Evolutionary conservation across 2,888 invertebrate genomes (phyloP).

Genomic region (Sipunculus nudus): DNA sequence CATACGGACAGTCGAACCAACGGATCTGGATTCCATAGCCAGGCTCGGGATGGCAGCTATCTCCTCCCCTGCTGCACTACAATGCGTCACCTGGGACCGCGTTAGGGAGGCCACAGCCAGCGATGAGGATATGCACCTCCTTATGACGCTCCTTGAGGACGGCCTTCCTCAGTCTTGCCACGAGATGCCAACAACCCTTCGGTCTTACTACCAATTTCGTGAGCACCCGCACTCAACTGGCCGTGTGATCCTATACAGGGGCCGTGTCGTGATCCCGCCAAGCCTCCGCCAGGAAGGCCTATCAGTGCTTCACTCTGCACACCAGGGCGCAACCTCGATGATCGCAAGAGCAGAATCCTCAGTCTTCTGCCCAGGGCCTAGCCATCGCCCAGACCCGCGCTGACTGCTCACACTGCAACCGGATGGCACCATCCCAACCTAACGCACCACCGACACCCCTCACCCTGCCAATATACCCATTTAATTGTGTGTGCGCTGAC

Average conservation of each 20-base stretch:
- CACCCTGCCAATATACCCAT: constrained; percentile 25
- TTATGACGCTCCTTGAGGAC: constrained; percentile 21
- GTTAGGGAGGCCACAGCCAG: constrained; percentile 32
- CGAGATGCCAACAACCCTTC: constrained; percentile 9
- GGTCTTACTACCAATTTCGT: constrained; percentile 16
- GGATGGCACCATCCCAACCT: constrained; percentile 39
- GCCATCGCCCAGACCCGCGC: constrained; percentile 21
- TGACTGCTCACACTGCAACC: constrained; percentile 35
- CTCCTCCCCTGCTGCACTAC: constrained; percentile 5
- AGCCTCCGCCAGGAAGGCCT: constrained; percentile 33
- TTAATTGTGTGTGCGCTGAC: constrained; percentile 13
- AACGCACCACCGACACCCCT: constrained; percentile 34
- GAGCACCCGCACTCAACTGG: constrained; percentile 15
- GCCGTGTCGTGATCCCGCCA: constrained; percentile 41
- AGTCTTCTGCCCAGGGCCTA: constrained; percentile 43
- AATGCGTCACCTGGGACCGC: constrained; percentile 40
- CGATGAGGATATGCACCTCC: constrained; percentile 26
- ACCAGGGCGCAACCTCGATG: constrained; percentile 44
- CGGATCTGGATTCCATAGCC: too few species aligned
- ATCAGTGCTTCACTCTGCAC: constrained; percentile 42
- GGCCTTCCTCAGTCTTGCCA: constrained; percentile 13
- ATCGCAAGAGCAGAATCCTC: constrained; percentile 40
- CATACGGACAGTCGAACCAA: too few species aligned
- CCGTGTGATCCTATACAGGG: constrained; percentile 36
- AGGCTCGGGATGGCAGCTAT: too few species aligned